A percentile compares a stretch with the other conserved stretches of the same genome.
Conservation (phyloP, 2,888 invertebrate species). For the Lampropteryx suffumata region DNA sequence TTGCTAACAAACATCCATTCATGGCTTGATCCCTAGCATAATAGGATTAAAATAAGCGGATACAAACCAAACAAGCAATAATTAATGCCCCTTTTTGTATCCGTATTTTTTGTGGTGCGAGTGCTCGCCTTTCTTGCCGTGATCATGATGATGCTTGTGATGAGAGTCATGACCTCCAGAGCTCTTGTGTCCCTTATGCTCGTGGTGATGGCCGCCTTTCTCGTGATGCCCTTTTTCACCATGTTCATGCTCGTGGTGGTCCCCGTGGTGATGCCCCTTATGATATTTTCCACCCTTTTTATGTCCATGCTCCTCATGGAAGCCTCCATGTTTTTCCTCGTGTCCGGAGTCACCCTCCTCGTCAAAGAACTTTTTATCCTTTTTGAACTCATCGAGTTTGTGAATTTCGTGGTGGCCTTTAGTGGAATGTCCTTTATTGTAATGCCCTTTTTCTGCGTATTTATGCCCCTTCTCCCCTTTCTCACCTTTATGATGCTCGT, state of each 20-base stretch:
- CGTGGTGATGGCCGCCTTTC: constrained; percentile 91
- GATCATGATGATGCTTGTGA: constrained; percentile 87
- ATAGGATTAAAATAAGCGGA: constrained; percentile 7
- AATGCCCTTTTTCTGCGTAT: constrained; percentile 87
- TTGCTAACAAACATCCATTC: constrained; percentile 33
- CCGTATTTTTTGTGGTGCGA: constrained; percentile 92
- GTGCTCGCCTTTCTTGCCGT: constrained; percentile 91
- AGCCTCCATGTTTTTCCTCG: constrained; percentile 91
- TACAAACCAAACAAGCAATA: constrained; percentile 9
- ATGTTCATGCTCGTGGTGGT: constrained; percentile 89
- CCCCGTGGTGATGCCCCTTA: constrained; percentile 91
- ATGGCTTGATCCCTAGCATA: constrained; percentile 26
- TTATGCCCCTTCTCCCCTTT: constrained; percentile 87
- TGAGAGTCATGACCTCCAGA: constrained; percentile 90
- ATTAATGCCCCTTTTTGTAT: constrained; percentile 81
- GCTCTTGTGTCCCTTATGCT: constrained; percentile 90
- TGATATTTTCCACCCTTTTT: constrained; percentile 92
- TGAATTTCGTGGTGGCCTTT: constrained; percentile 94
- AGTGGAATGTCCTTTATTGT: constrained; percentile 92
- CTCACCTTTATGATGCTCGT: constrained; percentile 85
- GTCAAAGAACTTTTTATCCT: constrained; percentile 93
- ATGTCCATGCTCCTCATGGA: constrained; percentile 90
- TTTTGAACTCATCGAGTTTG: constrained; percentile 92
- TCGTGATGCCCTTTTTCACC: constrained; percentile 91
- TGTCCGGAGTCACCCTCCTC: constrained; percentile 92